Percentiles rank a stretch among this genome's conserved stretches.
These are phyloP conservation scores for Lordiphosa mommai DNA, from an alignment of 1,140 invertebrate species.

Conservation along the genomic window DNA sequence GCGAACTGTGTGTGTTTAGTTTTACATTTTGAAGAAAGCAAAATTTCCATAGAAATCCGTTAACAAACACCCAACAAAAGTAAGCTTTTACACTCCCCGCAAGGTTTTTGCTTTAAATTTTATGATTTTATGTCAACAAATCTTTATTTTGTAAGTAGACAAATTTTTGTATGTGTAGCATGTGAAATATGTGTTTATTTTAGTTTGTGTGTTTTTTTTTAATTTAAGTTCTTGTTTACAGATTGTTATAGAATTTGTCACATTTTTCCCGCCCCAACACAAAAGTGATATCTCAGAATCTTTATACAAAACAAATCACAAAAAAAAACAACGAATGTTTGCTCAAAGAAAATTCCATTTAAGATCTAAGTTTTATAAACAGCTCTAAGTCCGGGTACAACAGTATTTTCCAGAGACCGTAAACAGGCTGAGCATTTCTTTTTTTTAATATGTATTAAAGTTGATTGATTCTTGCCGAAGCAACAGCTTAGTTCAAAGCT, in stretches of 20 bases:
- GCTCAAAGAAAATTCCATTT: constrained; percentile 18
- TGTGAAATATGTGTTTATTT: too few species aligned
- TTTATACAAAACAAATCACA: too few species aligned
- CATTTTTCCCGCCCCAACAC: not conserved
- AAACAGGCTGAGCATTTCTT: too few species aligned
- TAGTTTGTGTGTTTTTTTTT: too few species aligned
- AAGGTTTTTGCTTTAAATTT: constrained; percentile 12
- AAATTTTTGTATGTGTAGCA: constrained; percentile 14
- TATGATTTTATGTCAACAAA: constrained; percentile 3
- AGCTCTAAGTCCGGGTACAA: too few species aligned
- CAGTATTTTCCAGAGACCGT: too few species aligned
- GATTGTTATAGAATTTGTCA: not conserved
- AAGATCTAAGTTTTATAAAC: constrained; percentile 5
- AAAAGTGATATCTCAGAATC: constrained; percentile 11
- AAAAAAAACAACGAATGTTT: too few species aligned
- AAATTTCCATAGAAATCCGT: too few species aligned
- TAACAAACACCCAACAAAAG: not conserved
- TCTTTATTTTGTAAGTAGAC: constrained; percentile 24
- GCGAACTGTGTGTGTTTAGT: constrained; percentile 50
- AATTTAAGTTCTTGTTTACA: not conserved
- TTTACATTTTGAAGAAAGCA: constrained; percentile 41
- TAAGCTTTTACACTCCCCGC: too few species aligned
- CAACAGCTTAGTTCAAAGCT: too few species aligned
- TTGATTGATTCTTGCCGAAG: too few species aligned
- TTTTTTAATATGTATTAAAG: too few species aligned